A percentile compares a stretch with the other conserved stretches of the same genome.
phyloP scores from a whole-genome alignment of 2,888 invertebrate genomes.

The Clostera curtula region DNA sequence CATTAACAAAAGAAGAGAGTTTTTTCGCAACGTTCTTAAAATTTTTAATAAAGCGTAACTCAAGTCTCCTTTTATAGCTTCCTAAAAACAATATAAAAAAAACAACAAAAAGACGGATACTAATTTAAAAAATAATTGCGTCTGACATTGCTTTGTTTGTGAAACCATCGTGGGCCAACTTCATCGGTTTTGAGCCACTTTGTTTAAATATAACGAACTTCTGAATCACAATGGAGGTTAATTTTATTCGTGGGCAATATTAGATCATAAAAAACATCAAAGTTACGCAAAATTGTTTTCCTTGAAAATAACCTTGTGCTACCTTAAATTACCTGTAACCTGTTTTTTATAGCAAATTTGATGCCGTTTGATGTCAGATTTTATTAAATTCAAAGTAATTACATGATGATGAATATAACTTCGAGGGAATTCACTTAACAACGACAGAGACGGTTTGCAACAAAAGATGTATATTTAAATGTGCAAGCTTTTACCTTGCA shows the following conservation, averaged over 20 bases:
- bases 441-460: too few relatives aligned
- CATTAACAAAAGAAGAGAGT: too few relatives aligned
- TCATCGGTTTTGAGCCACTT: slow-evolving; percentile 17
- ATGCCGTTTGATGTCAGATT: too few relatives aligned
- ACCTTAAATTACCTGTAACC: too few relatives aligned
- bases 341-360: too few relatives aligned
- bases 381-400: too few relatives aligned
- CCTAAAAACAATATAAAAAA: slow-evolving; percentile 32
- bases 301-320: too few relatives aligned
- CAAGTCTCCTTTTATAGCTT: slow-evolving; percentile 22
- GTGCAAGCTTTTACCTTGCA: too few relatives aligned
- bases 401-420: too few relatives aligned
- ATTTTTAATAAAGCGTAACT: slow-evolving; percentile 37
- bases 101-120: slow-evolving; percentile 34
- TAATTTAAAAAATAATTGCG: slow-evolving; percentile 44
- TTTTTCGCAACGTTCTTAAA: slow-evolving; percentile 23
- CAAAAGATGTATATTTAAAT: too few relatives aligned
- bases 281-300: background rate
- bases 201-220: too few relatives aligned
- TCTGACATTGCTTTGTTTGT: slow-evolving; percentile 35
- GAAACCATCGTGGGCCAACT: slow-evolving; percentile 24
- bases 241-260: slow-evolving; percentile 3
- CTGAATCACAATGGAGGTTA: background rate
- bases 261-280: background rate
- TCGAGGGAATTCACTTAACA: too few relatives aligned